Evolutionary conservation across 2,113 vertebrate species (phyloP).

Genomic region (Limnothrissa miodon): DNA sequence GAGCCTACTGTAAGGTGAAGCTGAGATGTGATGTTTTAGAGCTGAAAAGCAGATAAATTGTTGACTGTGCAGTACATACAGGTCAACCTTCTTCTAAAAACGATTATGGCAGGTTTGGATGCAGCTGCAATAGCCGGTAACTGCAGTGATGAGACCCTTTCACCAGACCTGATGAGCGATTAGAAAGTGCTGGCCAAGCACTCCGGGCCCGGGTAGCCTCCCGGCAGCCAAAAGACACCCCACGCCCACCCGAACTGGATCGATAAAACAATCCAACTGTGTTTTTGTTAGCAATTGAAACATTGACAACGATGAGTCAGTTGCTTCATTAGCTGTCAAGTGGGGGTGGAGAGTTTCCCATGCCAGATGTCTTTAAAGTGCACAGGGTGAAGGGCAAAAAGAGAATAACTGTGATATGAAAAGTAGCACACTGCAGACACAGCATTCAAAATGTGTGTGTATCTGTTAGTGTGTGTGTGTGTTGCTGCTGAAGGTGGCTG

Average conservation of each 20-base stretch:
- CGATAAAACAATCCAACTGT: slow-evolving; percentile 37
- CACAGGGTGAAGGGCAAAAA: not conserved
- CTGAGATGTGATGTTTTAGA: not conserved
- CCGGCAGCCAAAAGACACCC: not conserved
- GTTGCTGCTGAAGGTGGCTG: no score
- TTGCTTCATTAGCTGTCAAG: slow-evolving; percentile 32
- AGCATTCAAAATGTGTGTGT: not conserved
- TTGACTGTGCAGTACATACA: not conserved
- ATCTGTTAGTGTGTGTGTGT: no score
- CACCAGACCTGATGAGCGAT: not conserved
- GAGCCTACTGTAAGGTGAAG: not conserved
- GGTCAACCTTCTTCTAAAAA: not conserved
- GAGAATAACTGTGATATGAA: not conserved
- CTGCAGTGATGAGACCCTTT: not conserved
- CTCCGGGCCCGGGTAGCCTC: not conserved
- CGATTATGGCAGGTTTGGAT: not conserved
- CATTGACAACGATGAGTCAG: slow-evolving; percentile 40
- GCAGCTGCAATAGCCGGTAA: not conserved
- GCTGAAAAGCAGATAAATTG: not conserved
- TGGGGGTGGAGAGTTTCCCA: not conserved
- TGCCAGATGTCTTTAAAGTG: not conserved
- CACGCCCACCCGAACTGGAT: slow-evolving; percentile 18
- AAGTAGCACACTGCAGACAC: not conserved
- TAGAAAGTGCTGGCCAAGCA: slow-evolving; percentile 16
- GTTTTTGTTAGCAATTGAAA: slow-evolving; percentile 41